Percentiles rank a stretch among this genome's conserved stretches.
phyloP scores from a whole-genome alignment of 2,113 vertebrate species.

The Coptodon bakossiorum region DNA sequence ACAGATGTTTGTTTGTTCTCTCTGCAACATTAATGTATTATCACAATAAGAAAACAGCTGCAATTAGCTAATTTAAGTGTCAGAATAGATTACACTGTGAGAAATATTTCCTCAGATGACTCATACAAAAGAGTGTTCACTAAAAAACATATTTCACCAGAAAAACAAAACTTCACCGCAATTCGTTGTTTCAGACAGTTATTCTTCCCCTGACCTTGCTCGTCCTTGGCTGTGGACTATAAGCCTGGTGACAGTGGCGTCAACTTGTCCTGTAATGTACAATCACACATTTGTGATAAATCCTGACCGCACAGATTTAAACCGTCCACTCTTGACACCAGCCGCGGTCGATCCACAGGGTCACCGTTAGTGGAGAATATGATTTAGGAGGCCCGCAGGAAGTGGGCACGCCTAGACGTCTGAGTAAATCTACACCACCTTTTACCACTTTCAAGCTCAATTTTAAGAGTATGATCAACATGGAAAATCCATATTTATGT shows the following conservation, averaged over 20 bases:
- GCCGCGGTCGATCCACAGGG: constrained; percentile 13
- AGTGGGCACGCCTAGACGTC: not conserved
- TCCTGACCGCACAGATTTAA: constrained; percentile 38
- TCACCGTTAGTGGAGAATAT: constrained; percentile 5
- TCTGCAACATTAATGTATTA: not conserved
- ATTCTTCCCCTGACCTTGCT: constrained; percentile 34
- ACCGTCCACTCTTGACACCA: not conserved
- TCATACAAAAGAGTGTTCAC: not conserved
- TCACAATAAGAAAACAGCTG: not conserved
- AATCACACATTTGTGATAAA: constrained; percentile 55
- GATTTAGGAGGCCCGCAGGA: constrained; percentile 7
- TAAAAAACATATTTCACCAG: not conserved
- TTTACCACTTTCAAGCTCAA: not conserved
- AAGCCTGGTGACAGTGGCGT: constrained; percentile 21
- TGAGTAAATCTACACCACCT: constrained; percentile 1
- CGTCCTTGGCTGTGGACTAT: constrained; percentile 28
- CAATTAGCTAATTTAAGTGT: not conserved
- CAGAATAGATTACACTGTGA: not conserved
- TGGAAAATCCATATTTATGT: not conserved
- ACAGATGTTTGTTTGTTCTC: not conserved
- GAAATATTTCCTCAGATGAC: not conserved
- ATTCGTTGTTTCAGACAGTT: not conserved
- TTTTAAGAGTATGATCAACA: not conserved
- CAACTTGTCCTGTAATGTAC: constrained; percentile 51
- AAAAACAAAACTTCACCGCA: not conserved